Base-by-base conservation (phyloP, 2,888 invertebrate genomes). In the Parnassius orleans region DNA sequence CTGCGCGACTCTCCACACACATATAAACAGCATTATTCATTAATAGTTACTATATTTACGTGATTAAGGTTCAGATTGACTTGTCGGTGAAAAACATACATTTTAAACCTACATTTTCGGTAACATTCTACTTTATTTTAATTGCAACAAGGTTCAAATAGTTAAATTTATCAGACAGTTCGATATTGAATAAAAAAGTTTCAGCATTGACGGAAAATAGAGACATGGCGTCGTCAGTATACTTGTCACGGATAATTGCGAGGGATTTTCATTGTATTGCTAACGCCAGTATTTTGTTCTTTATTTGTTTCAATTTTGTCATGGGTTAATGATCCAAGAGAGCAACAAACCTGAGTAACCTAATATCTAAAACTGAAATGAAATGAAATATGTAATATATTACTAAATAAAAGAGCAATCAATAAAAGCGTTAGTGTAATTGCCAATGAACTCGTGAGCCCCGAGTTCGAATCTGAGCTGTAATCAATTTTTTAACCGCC, bases 161-260 rank as follows among this genome's bases (percentile, higher is more conserved):
- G 0, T 60, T 10, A 12, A 12, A 2, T 44, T 58, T 46, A 48
- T 10, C 50, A 53, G 56, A 60, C 61, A 60, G 48, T 63, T 57
- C 65, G 61, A 64, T 70, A 61, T 72, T 68, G 64, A 65, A 71
- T 67, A 76, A 73, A 74, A 76, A 80, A 81, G 83, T 84, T 80
- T 79, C 76, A 81, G 78, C 81, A 82, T 79, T 80, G 83, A 83
- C 78, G 81, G 79, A 79, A 79, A 75, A 72, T 60, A 74, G 72
- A 86, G 85, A 85, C 86, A 79, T 74, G 76, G 72, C 69, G 86
- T 84, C 84, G 81, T 79, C 83, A 75, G 77, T 79, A 81, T 74
- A 79, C 79, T 83, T 78, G 78, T 77, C 70, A 70, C 66, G 72
- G 66, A 57, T 65, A 65, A 66, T 69, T 69, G 66, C 60, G 64